Percentiles rank a stretch among this genome's conserved stretches.
These are phyloP conservation scores for Guaruba guarouba DNA, from an alignment of 2,113 vertebrate species.

Conservation along the genomic window DNA sequence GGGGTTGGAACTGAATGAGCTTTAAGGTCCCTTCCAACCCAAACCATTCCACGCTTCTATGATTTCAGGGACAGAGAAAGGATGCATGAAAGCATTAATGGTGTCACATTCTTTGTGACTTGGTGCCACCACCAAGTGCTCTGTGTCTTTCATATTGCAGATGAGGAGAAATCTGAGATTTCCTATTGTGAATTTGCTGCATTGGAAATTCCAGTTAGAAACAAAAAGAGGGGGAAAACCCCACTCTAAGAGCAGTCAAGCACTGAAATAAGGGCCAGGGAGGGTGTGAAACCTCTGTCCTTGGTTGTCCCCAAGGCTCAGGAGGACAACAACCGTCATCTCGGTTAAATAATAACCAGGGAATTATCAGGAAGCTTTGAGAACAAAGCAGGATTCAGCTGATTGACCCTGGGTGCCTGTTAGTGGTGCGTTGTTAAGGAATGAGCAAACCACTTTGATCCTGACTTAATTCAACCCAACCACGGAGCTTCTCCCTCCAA, in stretches of 20 bases:
- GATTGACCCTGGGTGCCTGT: background rate
- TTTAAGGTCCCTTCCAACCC: too few species aligned
- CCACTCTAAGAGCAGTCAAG: fast-evolving
- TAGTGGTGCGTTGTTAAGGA: background rate
- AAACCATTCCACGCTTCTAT: too few species aligned
- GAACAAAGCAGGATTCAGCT: background rate
- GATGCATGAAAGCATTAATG: too few species aligned
- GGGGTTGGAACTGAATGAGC: too few species aligned
- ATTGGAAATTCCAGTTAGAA: background rate
- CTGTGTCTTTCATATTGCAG: fast-evolving
- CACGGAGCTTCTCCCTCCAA: background rate
- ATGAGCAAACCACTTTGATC: background rate
- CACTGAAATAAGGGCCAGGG: background rate
- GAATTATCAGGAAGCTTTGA: background rate
- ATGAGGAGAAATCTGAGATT: background rate
- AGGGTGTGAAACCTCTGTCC: background rate
- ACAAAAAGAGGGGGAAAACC: background rate
- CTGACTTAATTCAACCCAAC: background rate
- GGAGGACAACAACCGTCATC: fast-evolving
- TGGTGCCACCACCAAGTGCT: background rate
- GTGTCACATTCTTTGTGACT: background rate
- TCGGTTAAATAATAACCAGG: background rate
- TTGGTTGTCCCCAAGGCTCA: background rate
- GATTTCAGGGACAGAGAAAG: too few species aligned
- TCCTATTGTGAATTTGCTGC: fast-evolving